phyloP scores from a whole-genome alignment of 1,140 invertebrate genomes.

The Cyclargus thomasi region DNA sequence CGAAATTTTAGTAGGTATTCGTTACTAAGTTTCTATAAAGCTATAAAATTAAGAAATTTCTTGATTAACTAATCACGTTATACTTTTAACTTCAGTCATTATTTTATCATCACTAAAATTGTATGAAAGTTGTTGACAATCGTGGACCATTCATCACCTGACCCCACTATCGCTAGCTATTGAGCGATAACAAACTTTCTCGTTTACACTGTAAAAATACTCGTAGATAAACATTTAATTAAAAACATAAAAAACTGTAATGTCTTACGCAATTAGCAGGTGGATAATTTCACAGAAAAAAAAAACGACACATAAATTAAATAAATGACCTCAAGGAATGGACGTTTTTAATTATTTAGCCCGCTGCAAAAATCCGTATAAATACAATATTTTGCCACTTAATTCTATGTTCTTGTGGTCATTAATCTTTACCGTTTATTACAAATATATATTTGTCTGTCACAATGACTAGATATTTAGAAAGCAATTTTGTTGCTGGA shows the following conservation, averaged over 20 bases:
- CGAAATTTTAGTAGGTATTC: too few relatives aligned
- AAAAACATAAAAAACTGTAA: constrained; percentile 3
- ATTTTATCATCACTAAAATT: background rate
- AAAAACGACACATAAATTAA: constrained; percentile 13
- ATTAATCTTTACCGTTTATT: too few relatives aligned
- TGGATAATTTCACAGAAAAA: constrained; percentile 11
- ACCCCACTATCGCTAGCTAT: background rate
- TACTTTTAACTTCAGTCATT: too few relatives aligned
- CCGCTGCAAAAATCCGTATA: background rate
- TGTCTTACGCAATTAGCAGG: constrained; percentile 19
- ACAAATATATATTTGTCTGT: too few relatives aligned
- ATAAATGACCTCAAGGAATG: constrained; percentile 12
- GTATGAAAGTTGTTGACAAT: background rate
- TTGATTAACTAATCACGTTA: too few relatives aligned
- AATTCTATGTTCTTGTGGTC: too few relatives aligned
- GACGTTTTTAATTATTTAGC: constrained; percentile 15
- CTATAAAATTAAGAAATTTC: too few relatives aligned
- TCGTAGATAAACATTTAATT: constrained; percentile 17
- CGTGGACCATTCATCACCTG: background rate
- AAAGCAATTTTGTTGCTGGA: too few relatives aligned
- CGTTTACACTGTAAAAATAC: background rate
- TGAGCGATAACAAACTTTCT: background rate
- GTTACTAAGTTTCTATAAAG: too few relatives aligned
- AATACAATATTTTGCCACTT: background rate
- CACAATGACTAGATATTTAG: too few relatives aligned